phyloP scores from a whole-genome alignment of 2,113 vertebrate genomes.

The Eira barbara region DNA sequence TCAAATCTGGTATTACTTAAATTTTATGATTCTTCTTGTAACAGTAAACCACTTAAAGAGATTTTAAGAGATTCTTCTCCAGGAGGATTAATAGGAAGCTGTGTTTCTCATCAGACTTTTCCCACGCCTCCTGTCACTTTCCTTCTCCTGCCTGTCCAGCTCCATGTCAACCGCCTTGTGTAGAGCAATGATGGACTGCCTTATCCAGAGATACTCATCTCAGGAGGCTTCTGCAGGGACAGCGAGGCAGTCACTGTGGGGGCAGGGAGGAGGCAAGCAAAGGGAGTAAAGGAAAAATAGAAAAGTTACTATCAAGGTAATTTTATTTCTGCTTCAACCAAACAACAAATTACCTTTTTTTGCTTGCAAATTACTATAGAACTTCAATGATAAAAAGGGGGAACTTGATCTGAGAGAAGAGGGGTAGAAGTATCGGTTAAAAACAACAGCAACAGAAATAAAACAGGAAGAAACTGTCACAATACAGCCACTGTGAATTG shows the following conservation, averaged over 20 bases:
- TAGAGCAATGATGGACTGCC: constrained; percentile 7
- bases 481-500: constrained; percentile 3
- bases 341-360: constrained; percentile 11
- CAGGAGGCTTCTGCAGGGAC: neutral
- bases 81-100: constrained; percentile 46
- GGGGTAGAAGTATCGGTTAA: neutral
- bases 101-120: constrained; percentile 45
- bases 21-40: constrained; percentile 57
- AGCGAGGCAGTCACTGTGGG: neutral
- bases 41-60: constrained; percentile 56
- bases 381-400: neutral
- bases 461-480: neutral
- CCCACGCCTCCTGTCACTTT: constrained; percentile 24
- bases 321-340: constrained; percentile 51
- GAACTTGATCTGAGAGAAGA: neutral
- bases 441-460: constrained; percentile 27
- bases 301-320: constrained; percentile 3
- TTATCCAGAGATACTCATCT: constrained; percentile 29
- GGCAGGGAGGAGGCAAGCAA: neutral
- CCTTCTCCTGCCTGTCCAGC: constrained; percentile 14
- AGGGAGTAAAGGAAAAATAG: neutral
- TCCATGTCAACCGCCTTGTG: constrained; percentile 11
- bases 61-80: constrained; percentile 40
- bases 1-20: constrained; percentile 18
- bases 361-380: constrained; percentile 46